Conservation (phyloP, 1,140 invertebrate species). For the Scaptomyza hsui region DNA sequence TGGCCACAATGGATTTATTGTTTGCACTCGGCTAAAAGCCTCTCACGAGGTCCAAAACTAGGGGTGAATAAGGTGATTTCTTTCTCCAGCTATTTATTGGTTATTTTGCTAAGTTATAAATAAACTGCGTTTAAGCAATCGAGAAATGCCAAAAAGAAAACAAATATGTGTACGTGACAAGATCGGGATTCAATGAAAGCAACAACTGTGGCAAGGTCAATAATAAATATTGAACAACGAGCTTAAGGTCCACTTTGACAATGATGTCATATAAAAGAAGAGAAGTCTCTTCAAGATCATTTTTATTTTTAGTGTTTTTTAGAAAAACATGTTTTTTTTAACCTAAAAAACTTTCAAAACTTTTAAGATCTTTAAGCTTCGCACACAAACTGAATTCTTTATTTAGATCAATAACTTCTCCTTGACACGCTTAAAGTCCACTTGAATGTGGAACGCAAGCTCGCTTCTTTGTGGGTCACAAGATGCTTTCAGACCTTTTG, state of each 20-base stretch:
- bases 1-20: conserved; percentile 82
- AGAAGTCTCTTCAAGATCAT: too few relatives aligned
- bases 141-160: conserved; percentile 32
- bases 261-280: too few relatives aligned
- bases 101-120: conserved; percentile 9
- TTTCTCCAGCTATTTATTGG: neutral
- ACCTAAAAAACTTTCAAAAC: neutral
- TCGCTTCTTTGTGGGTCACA: neutral
- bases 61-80: conserved; percentile 5
- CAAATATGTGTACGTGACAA: conserved; percentile 35
- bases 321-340: too few relatives aligned
- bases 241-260: neutral
- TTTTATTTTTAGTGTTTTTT: too few relatives aligned
- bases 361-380: neutral
- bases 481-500: neutral
- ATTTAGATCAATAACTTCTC: too few relatives aligned
- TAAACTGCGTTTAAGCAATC: conserved; percentile 48
- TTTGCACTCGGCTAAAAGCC: conserved; percentile 73
- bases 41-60: conserved; percentile 30
- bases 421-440: neutral
- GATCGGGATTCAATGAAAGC: neutral
- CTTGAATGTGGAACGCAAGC: neutral
- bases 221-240: neutral
- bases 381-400: too few relatives aligned
- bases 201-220: too few relatives aligned